Evolutionary conservation across 2,797 vertebrate genomes (phyloP).

Genomic region (Decapterus maruadsi): DNA sequence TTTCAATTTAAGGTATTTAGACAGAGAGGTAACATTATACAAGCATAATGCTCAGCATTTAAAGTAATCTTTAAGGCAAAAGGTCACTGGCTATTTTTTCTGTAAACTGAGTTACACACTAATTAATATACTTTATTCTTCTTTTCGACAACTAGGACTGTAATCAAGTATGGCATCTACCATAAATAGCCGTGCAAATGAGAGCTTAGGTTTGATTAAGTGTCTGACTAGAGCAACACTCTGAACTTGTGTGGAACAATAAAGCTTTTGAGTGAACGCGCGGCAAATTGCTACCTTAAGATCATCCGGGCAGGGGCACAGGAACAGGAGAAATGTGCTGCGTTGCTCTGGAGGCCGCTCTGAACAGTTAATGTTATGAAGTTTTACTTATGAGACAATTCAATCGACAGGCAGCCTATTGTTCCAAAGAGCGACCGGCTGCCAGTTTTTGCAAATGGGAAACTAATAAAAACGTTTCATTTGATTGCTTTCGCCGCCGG

Average conservation of each 20-base stretch:
- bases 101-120: not conserved
- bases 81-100: slow-evolving; percentile 13
- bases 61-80: slow-evolving; percentile 36
- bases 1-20: slow-evolving; percentile 53
- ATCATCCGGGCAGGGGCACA: slow-evolving; percentile 45
- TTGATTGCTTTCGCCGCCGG: slow-evolving; percentile 44
- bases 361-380: slow-evolving; percentile 38
- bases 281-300: slow-evolving; percentile 54
- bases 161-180: slow-evolving; percentile 40
- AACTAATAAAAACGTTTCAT: slow-evolving; percentile 69
- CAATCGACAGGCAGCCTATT: slow-evolving; percentile 69
- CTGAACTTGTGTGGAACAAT: slow-evolving; percentile 44
- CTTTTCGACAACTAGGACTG: slow-evolving; percentile 24
- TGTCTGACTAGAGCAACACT: slow-evolving; percentile 23
- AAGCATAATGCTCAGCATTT: slow-evolving; percentile 27
- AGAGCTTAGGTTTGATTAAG: slow-evolving; percentile 40
- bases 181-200: slow-evolving; percentile 41
- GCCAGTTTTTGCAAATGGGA: slow-evolving; percentile 58
- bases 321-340: slow-evolving; percentile 42
- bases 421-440: slow-evolving; percentile 58
- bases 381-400: slow-evolving; percentile 59
- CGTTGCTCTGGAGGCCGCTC: slow-evolving; percentile 24
- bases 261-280: slow-evolving; percentile 47
- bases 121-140: slow-evolving; percentile 25
- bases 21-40: slow-evolving; percentile 27